Evolutionary conservation across 2,888 invertebrate species (phyloP).

Genomic region (Tillus elongatus): DNA sequence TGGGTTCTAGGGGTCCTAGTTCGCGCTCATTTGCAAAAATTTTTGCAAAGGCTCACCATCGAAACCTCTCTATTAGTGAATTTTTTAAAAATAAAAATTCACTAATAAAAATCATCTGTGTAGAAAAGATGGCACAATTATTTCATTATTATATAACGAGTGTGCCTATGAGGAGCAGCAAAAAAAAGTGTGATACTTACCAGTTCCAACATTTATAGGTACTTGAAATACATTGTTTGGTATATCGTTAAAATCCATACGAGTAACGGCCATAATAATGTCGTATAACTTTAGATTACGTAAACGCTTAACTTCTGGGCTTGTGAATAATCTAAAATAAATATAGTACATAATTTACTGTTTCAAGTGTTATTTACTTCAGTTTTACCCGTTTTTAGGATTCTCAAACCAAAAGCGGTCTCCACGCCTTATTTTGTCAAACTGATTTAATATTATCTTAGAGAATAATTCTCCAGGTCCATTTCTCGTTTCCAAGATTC

Average conservation of each 20-base stretch:
- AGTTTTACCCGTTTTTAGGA: constrained; percentile 37
- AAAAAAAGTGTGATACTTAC: too few species aligned
- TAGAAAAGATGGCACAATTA: too few species aligned
- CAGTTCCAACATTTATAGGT: constrained; percentile 28
- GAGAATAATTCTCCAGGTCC: constrained; percentile 47
- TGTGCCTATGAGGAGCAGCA: too few species aligned
- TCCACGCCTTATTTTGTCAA: constrained; percentile 46
- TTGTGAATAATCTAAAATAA: constrained; percentile 44
- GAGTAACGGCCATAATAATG: constrained; percentile 44
- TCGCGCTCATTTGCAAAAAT: too few species aligned
- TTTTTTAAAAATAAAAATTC: too few species aligned
- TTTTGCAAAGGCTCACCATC: too few species aligned
- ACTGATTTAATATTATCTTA: constrained; percentile 47
- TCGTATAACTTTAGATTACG: constrained; percentile 43
- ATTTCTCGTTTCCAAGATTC: constrained; percentile 45
- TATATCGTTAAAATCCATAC: constrained; percentile 42
- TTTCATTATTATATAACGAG: too few species aligned
- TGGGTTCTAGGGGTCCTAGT: too few species aligned
- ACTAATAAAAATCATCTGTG: too few species aligned
- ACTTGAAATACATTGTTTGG: constrained; percentile 44
- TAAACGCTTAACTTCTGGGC: constrained; percentile 40
- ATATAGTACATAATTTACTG: constrained; percentile 8
- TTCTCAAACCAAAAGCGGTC: constrained; percentile 55
- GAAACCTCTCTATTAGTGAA: too few species aligned
- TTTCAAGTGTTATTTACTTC: too few species aligned